These are phyloP conservation scores for Nanorana parkeri DNA, from an alignment of 2,113 vertebrate genomes.

Conservation along the genomic window DNA sequence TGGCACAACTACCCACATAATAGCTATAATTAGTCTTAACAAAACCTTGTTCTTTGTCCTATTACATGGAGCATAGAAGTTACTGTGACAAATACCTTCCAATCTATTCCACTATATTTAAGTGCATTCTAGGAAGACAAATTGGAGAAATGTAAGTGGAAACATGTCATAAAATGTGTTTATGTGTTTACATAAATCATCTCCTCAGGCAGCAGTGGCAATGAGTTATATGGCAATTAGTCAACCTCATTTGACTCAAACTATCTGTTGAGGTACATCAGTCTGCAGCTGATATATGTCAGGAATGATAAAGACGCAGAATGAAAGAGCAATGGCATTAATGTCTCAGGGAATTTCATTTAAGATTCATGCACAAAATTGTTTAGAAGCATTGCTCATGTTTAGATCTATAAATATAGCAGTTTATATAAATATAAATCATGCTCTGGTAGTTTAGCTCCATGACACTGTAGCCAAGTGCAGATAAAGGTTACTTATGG, in stretches of 20 bases:
- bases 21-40: constrained; percentile 34
- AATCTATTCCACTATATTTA: constrained; percentile 11
- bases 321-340: no score
- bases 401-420: no score
- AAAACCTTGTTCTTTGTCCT: constrained; percentile 12
- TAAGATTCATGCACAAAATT: no score
- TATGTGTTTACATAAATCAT: constrained; percentile 21
- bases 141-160: neutral
- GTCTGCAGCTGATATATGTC: no score
- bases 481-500: no score
- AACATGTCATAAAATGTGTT: neutral
- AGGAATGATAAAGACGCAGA: no score
- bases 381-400: no score
- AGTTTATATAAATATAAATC: no score
- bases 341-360: no score
- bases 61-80: constrained; percentile 10
- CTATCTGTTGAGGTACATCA: no score
- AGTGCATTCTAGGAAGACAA: neutral
- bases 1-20: constrained; percentile 16
- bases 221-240: neutral
- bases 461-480: no score
- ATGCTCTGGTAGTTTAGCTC: no score
- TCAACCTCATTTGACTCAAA: constrained; percentile 11
- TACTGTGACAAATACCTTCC: neutral
- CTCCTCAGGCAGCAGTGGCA: neutral